A percentile compares a stretch with the other conserved stretches of the same genome.
Conservation (phyloP, 2,113 vertebrate genomes). For the Psilopogon haemacephalus region DNA sequence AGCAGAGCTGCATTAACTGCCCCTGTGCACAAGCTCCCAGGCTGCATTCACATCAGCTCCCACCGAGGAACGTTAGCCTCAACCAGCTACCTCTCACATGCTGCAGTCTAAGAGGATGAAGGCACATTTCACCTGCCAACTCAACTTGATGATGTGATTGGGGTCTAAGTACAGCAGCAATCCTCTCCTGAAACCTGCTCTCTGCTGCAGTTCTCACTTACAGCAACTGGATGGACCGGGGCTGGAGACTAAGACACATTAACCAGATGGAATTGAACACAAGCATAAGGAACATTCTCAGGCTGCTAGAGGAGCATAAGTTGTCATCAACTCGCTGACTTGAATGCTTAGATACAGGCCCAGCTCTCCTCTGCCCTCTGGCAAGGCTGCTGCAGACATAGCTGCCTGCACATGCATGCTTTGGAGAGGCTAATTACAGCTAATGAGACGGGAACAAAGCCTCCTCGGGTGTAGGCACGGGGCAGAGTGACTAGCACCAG, state of each 20-base stretch:
- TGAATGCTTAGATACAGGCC: background rate
- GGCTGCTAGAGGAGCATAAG: background rate
- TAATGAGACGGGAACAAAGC: background rate
- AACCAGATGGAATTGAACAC: background rate
- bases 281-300: background rate
- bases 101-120: fast-evolving
- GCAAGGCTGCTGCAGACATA: background rate
- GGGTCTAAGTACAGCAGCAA: background rate
- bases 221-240: background rate
- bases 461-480: background rate
- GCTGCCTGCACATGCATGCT: background rate
- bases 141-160: fast-evolving
- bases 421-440: background rate
- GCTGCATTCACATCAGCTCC: background rate
- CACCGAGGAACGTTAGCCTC: background rate
- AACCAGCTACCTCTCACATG: background rate
- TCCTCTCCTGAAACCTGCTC: background rate
- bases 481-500: background rate
- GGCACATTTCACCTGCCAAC: background rate
- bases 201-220: background rate
- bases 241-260: background rate
- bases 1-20: background rate
- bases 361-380: background rate
- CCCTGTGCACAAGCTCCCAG: background rate
- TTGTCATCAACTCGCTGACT: too few relatives aligned